phyloP scores from a whole-genome alignment of 2,797 vertebrate genomes.

The Squalus acanthias region DNA sequence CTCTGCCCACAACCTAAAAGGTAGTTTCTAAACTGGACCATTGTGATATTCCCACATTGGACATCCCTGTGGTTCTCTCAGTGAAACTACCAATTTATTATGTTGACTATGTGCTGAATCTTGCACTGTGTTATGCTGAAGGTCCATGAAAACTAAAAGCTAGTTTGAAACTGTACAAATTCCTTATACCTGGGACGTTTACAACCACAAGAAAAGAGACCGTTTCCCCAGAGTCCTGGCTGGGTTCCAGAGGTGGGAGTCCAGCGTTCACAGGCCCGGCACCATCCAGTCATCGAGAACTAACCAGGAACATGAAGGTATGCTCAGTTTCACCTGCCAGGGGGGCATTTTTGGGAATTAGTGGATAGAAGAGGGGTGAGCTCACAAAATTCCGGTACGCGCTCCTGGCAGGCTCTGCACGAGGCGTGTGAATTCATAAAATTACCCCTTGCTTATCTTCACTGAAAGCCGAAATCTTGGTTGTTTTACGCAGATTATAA shows the following conservation, averaged over 20 bases:
- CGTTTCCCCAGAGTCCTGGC: background rate
- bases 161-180: no score
- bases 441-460: background rate
- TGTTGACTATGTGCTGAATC: background rate
- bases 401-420: background rate
- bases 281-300: background rate
- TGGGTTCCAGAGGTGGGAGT: background rate
- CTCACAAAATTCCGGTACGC: background rate
- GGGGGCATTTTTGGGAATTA: background rate
- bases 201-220: background rate
- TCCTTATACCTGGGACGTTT: background rate
- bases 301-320: background rate
- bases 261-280: background rate
- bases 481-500: background rate
- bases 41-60: background rate
- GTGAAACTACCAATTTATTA: background rate
- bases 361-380: background rate
- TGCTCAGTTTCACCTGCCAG: background rate
- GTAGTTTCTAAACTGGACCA: background rate
- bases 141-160: background rate
- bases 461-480: background rate
- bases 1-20: background rate
- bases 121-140: background rate
- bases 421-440: background rate
- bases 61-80: background rate